Evolutionary conservation across 2,888 invertebrate species (phyloP).

Genomic region (Watsonalla binaria): DNA sequence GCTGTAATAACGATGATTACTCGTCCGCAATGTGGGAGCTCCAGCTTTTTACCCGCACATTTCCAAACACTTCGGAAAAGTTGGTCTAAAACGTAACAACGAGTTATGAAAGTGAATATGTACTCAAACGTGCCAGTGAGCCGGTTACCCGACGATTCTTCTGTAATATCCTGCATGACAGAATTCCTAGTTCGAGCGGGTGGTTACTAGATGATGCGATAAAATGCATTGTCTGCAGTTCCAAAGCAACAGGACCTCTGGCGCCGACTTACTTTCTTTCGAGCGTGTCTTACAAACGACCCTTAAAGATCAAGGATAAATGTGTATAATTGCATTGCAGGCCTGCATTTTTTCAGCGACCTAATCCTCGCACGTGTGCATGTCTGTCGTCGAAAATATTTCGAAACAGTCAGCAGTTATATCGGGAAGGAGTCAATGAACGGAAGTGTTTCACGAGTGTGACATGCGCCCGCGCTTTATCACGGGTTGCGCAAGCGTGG

Average conservation of each 20-base stretch:
- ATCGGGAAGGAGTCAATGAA: slow-evolving; percentile 77
- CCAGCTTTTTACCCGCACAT: slow-evolving; percentile 58
- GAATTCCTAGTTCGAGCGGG: slow-evolving; percentile 41
- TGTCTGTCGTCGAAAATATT: slow-evolving; percentile 55
- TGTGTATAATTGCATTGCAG: slow-evolving; percentile 17
- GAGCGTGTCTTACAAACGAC: slow-evolving; percentile 43
- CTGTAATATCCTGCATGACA: slow-evolving; percentile 58
- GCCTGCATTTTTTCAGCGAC: slow-evolving; percentile 25
- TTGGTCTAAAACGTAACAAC: slow-evolving; percentile 66
- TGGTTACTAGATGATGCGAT: slow-evolving; percentile 27
- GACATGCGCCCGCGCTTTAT: slow-evolving; percentile 70
- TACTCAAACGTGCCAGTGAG: slow-evolving; percentile 56
- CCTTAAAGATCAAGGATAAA: slow-evolving; percentile 49
- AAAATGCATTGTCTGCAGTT: slow-evolving; percentile 26
- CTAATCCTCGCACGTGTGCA: slow-evolving; percentile 42
- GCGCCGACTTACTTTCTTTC: slow-evolving; percentile 25
- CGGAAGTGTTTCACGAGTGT: slow-evolving; percentile 76
- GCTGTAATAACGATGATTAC: slow-evolving; percentile 57
- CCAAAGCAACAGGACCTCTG: slow-evolving; percentile 16
- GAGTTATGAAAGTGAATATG: slow-evolving; percentile 72
- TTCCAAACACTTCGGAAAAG: slow-evolving; percentile 71
- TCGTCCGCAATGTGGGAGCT: slow-evolving; percentile 66
- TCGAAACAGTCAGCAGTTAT: slow-evolving; percentile 67
- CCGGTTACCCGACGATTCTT: slow-evolving; percentile 48
- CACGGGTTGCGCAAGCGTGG: slow-evolving; percentile 64